Evolutionary conservation across 2,888 invertebrate species (phyloP).

Genomic region (Ophion ellenae): DNA sequence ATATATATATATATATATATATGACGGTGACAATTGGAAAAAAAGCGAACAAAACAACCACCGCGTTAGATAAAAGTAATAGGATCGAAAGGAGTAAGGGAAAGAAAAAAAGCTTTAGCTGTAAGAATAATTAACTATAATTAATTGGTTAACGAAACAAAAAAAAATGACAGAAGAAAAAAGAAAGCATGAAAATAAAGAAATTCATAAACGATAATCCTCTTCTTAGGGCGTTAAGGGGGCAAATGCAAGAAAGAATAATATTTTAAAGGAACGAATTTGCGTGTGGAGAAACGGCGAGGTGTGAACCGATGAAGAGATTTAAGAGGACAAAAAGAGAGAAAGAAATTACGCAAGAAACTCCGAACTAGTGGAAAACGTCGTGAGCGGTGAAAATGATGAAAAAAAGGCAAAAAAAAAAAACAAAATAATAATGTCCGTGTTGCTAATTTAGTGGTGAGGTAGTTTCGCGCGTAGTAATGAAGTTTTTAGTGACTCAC

Average conservation of each 20-base stretch:
- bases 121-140: constrained; percentile 65
- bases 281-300: constrained; percentile 26
- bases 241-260: constrained; percentile 54
- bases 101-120: constrained; percentile 47
- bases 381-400: constrained; percentile 68
- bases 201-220: constrained; percentile 60
- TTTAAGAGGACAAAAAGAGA: constrained; percentile 1
- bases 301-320: constrained; percentile 8
- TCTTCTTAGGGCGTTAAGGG: constrained; percentile 71
- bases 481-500: constrained; percentile 65
- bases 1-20: constrained; percentile 51
- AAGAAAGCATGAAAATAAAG: constrained; percentile 26
- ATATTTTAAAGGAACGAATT: constrained; percentile 51
- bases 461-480: constrained; percentile 73
- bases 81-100: constrained; percentile 17
- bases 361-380: constrained; percentile 58
- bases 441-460: constrained; percentile 78
- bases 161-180: constrained; percentile 5
- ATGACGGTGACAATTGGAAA: constrained; percentile 49
- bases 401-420: constrained; percentile 37
- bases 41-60: constrained; percentile 18
- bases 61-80: constrained; percentile 50
- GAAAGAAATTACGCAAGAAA: neutral
- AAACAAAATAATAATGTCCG: constrained; percentile 76
- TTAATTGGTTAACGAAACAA: constrained; percentile 55